These are phyloP conservation scores for Tichodroma muraria DNA, from an alignment of 2,113 vertebrate species.

Conservation along the genomic window DNA sequence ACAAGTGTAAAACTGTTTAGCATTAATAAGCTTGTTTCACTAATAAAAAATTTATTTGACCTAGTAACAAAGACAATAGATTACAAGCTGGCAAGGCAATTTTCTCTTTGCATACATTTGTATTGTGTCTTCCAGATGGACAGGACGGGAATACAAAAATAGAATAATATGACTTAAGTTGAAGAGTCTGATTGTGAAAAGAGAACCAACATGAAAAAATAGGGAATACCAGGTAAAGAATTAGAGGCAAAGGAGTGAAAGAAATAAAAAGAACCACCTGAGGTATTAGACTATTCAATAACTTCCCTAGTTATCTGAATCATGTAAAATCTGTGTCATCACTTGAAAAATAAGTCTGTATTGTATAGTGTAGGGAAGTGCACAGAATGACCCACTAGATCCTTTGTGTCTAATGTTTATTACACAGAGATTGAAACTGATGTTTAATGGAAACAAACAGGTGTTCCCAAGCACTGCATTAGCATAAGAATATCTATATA, in stretches of 20 bases:
- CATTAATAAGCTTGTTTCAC: neutral
- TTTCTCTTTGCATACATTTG: neutral
- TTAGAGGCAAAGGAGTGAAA: neutral
- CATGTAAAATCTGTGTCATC: neutral
- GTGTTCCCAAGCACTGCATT: neutral
- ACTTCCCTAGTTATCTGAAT: neutral
- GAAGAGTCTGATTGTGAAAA: neutral
- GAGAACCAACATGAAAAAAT: neutral
- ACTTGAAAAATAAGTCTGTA: neutral
- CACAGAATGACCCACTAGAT: neutral
- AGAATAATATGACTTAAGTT: neutral
- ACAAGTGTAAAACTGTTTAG: neutral
- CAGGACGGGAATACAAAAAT: neutral
- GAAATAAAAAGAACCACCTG: neutral
- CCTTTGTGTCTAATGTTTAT: neutral
- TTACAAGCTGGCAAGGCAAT: neutral
- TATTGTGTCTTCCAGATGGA: neutral
- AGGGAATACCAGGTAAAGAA: neutral
- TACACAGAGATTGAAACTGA: neutral
- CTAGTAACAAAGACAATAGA: neutral
- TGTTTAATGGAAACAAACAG: slow-evolving; percentile 31
- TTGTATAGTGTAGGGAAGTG: neutral
- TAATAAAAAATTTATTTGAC: neutral
- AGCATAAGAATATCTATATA: neutral
- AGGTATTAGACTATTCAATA: neutral